phyloP scores from a whole-genome alignment of 2,797 vertebrate genomes.

The Tapirus indicus region DNA sequence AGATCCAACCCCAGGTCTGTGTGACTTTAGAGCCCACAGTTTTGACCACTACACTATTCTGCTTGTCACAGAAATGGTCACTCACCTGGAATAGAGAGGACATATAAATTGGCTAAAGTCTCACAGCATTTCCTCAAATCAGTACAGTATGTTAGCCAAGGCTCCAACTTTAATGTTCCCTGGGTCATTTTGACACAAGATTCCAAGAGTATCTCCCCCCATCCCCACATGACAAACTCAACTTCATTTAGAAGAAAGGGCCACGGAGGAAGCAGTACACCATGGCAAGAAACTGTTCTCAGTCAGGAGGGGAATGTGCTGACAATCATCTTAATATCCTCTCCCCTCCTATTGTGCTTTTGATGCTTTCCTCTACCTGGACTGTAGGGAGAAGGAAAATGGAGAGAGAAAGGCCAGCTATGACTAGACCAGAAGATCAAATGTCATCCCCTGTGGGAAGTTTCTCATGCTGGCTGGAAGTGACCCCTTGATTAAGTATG shows the following conservation, averaged over 20 bases:
- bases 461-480: not conserved
- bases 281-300: not conserved
- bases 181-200: not conserved
- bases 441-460: not conserved
- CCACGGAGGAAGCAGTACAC: not conserved
- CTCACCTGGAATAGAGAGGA: not conserved
- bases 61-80: slow-evolving; percentile 27
- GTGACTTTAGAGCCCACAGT: not conserved
- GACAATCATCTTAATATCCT: not conserved
- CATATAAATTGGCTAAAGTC: not conserved
- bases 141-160: not conserved
- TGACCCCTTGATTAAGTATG: not conserved
- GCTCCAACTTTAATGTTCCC: not conserved
- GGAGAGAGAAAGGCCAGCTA: not conserved
- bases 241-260: slow-evolving; percentile 16
- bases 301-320: not conserved
- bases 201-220: not conserved
- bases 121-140: not conserved
- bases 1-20: not conserved
- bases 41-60: slow-evolving; percentile 21
- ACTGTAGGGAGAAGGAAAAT: not conserved
- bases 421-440: not conserved
- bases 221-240: not conserved
- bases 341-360: not conserved
- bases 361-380: not conserved